Conservation (phyloP, 2,797 vertebrate species). For the Microctenopoma lineatum region DNA sequence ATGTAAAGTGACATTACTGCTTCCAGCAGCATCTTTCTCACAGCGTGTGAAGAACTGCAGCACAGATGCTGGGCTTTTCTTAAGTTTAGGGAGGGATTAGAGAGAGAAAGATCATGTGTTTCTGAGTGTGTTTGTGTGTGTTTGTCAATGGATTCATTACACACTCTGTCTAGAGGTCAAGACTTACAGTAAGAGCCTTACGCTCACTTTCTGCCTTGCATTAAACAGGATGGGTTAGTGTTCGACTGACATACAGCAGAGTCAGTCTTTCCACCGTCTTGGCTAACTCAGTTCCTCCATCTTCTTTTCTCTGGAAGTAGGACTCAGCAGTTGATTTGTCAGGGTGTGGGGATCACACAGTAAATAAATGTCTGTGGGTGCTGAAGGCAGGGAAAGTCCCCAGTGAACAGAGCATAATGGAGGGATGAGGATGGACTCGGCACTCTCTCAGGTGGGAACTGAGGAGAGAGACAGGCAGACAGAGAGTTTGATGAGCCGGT, state of each 20-base stretch:
- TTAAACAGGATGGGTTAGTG: constrained; percentile 9
- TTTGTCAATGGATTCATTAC: constrained; percentile 20
- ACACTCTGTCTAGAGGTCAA: constrained; percentile 19
- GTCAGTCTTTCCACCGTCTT: background rate
- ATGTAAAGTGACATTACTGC: constrained; percentile 77
- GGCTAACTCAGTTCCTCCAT: constrained; percentile 3
- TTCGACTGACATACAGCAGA: constrained; percentile 13
- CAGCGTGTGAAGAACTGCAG: constrained; percentile 29
- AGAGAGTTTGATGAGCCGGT: constrained; percentile 42
- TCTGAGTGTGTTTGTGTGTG: constrained; percentile 8
- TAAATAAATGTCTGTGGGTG: constrained; percentile 25
- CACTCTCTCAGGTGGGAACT: constrained; percentile 23
- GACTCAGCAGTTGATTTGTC: constrained; percentile 23
- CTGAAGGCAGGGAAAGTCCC: constrained; percentile 33
- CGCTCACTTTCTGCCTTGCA: background rate
- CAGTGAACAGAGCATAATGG: constrained; percentile 21
- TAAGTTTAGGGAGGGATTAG: constrained; percentile 16
- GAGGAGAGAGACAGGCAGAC: constrained; percentile 20
- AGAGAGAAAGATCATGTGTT: constrained; percentile 1
- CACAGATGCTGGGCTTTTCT: constrained; percentile 30
- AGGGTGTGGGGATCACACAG: constrained; percentile 38
- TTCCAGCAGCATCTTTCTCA: constrained; percentile 69
- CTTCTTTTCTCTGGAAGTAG: constrained; percentile 7
- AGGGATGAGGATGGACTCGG: constrained; percentile 9
- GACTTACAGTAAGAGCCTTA: constrained; percentile 2